These are phyloP conservation scores for Chironex yamaguchii DNA, from an alignment of 30 jellyfish, hydroid and myxozoan species.

Conservation along the genomic window DNA sequence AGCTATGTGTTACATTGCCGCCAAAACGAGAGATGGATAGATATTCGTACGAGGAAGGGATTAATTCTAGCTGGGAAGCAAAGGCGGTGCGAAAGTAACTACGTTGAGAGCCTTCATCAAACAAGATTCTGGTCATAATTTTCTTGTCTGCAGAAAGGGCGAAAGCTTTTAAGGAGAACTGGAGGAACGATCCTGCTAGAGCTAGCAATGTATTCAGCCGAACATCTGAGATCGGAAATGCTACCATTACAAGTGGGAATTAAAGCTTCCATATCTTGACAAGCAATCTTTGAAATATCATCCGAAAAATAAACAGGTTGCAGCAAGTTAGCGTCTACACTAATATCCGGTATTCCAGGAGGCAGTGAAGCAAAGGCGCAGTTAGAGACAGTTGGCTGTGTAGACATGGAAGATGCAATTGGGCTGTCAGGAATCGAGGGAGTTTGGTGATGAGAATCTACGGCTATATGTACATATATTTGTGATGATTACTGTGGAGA, in stretches of 20 bases:
- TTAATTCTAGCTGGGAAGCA: slow-evolving; percentile 15
- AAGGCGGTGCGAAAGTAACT: slow-evolving; percentile 36
- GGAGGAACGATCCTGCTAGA: background rate
- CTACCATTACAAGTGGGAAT: too few relatives aligned
- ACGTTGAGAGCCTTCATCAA: slow-evolving; percentile 6
- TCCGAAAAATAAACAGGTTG: slow-evolving; percentile 6
- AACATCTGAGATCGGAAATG: too few relatives aligned
- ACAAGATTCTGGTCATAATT: background rate
- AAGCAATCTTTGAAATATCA: background rate
- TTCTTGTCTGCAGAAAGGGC: slow-evolving; percentile 14
- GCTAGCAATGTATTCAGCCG: background rate
- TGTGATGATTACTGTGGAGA: too few relatives aligned
- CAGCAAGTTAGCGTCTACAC: background rate
- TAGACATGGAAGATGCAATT: too few relatives aligned
- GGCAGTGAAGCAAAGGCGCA: too few relatives aligned
- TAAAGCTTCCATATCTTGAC: background rate
- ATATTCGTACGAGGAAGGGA: slow-evolving; percentile 40
- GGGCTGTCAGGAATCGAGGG: too few relatives aligned
- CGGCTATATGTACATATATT: too few relatives aligned
- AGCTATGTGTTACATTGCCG: slow-evolving; percentile 27
- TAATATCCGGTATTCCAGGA: too few relatives aligned
- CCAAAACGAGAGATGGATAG: slow-evolving; percentile 55
- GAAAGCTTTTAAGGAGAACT: background rate
- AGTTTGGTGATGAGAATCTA: too few relatives aligned
- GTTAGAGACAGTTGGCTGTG: too few relatives aligned